These are phyloP conservation scores for Acleris emargana DNA, from an alignment of 2,888 invertebrate genomes.

Conservation along the genomic window DNA sequence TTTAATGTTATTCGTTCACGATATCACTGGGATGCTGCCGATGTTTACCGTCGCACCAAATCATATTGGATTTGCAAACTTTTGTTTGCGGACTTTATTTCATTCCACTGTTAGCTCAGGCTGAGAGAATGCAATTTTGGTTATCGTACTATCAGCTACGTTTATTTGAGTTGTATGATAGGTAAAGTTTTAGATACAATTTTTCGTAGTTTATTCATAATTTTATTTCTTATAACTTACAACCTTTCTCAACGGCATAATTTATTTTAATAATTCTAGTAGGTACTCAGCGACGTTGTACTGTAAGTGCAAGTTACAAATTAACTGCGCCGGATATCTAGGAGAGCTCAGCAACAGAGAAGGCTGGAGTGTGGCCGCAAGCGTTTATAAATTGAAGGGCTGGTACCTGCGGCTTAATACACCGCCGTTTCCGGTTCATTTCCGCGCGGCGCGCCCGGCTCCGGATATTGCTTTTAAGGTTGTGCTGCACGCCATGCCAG, in stretches of 20 bases:
- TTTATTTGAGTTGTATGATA: conserved; percentile 40
- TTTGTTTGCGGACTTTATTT: conserved; percentile 84
- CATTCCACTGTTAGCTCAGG: conserved; percentile 82
- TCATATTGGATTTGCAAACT: conserved; percentile 84
- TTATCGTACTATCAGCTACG: conserved; percentile 65
- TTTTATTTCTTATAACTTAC: not conserved
- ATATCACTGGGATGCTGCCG: conserved; percentile 83
- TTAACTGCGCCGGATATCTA: conserved; percentile 71
- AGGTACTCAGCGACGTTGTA: not conserved
- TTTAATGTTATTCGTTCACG: conserved; percentile 84
- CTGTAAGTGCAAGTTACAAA: conserved; percentile 67
- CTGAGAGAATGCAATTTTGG: conserved; percentile 78
- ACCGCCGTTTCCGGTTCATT: conserved; percentile 85
- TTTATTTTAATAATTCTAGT: too few relatives aligned
- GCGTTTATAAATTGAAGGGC: conserved; percentile 84
- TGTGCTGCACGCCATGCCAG: conserved; percentile 70
- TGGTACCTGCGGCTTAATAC: conserved; percentile 84
- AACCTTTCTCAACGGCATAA: too few relatives aligned
- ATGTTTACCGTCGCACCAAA: conserved; percentile 84
- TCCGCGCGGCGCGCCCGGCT: conserved; percentile 81
- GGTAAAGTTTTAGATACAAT: not conserved
- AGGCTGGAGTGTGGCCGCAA: conserved; percentile 69
- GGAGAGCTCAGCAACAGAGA: conserved; percentile 55
- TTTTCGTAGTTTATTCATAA: not conserved
- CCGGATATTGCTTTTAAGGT: conserved; percentile 85